These are phyloP conservation scores for Escarpia spicata DNA, from an alignment of 2,888 invertebrate genomes.

Conservation along the genomic window DNA sequence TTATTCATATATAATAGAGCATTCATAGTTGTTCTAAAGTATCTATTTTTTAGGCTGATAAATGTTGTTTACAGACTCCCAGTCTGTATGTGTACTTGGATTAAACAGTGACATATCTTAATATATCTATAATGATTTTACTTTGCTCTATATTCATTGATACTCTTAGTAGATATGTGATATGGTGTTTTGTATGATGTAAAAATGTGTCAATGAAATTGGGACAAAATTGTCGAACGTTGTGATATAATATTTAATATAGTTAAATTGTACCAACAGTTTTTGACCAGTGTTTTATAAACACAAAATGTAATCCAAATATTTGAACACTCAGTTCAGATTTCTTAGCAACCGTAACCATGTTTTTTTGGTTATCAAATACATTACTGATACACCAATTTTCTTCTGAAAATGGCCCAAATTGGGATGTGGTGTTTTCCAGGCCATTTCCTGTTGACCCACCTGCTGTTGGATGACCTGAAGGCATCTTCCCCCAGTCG, in stretches of 20 bases:
- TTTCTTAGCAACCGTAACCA: not conserved
- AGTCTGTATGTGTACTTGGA: not conserved
- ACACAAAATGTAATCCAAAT: too few relatives aligned
- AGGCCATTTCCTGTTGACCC: slow-evolving; percentile 63
- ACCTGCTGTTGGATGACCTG: slow-evolving; percentile 58
- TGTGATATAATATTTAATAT: not conserved
- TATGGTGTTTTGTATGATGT: not conserved
- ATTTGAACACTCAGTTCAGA: not conserved
- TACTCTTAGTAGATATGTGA: not conserved
- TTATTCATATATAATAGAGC: not conserved
- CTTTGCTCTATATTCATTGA: not conserved
- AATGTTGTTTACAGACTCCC: not conserved
- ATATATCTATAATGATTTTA: not conserved
- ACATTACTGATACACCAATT: too few relatives aligned
- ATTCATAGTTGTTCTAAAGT: not conserved
- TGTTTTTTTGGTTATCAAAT: not conserved
- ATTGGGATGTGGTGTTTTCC: slow-evolving; percentile 19
- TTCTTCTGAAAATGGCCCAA: too few relatives aligned
- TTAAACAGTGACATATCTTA: not conserved
- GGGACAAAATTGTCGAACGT: not conserved
- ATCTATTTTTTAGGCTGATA: not conserved
- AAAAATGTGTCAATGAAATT: not conserved
- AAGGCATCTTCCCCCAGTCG: slow-evolving; percentile 52
- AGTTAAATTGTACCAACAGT: too few relatives aligned
- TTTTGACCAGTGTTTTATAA: not conserved